Percentiles rank a stretch among this genome's conserved stretches.
phyloP scores from a whole-genome alignment of 2,113 vertebrate genomes.

The Neotragus pygmaeus region DNA sequence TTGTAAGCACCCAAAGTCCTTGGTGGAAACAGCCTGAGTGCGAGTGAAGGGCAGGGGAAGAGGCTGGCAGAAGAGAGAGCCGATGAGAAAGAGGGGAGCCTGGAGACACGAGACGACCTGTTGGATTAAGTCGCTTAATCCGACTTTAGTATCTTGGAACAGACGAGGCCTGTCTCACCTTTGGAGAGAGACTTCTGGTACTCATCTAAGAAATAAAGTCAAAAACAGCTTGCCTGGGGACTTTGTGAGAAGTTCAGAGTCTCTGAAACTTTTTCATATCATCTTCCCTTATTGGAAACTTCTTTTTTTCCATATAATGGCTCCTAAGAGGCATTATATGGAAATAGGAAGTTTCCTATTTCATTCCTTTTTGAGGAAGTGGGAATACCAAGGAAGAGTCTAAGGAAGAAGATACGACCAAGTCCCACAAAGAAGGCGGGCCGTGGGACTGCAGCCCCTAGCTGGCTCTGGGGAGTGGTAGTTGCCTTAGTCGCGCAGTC shows the following conservation, averaged over 20 bases:
- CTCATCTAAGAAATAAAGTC: background rate
- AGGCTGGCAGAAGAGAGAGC: background rate
- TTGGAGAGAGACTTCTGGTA: background rate
- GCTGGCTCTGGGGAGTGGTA: background rate
- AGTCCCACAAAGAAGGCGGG: background rate
- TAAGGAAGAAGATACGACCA: background rate
- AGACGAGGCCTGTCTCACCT: background rate
- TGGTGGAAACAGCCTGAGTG: background rate
- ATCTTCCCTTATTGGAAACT: background rate
- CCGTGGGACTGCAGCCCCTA: fast-evolving
- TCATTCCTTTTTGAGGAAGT: background rate
- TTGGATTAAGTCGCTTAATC: background rate
- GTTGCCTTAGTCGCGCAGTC: background rate
- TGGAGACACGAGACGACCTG: background rate
- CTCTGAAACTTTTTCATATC: background rate
- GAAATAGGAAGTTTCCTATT: background rate
- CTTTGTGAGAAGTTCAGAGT: background rate
- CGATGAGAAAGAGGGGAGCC: background rate
- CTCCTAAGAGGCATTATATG: background rate
- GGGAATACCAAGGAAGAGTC: background rate
- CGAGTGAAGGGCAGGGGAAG: background rate
- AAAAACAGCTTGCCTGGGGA: background rate
- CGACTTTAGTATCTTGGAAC: background rate
- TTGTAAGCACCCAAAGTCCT: background rate
- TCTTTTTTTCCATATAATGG: background rate